Base-by-base conservation (phyloP, 2,888 invertebrate species). In the Atrina japonica region DNA sequence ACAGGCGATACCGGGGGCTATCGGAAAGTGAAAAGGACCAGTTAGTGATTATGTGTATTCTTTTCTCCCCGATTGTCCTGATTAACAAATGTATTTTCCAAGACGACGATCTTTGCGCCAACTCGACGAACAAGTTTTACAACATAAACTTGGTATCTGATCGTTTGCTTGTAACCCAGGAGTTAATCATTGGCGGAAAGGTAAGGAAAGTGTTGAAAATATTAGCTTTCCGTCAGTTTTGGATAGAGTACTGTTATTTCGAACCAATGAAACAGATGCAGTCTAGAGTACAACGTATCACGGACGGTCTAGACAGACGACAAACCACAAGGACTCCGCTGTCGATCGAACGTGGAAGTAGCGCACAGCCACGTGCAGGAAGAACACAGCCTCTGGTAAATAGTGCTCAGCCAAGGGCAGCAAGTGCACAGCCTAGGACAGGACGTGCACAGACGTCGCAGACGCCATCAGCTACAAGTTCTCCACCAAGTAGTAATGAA, bases 61-160 rank as follows among this genome's bases (percentile, higher is more conserved):
- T 65, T 11, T 49, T 73, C 30, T 66, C 65, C 16, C 73, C 65
- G 0, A 66, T 61, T 25, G 65, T 52, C 11, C 61, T 73, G 43
- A 35, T 73, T 3, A 58, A 56, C 52, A 70, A 66, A 50, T 72
- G 64, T 23, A 45, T 70, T 23, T 73, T 73, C 21, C 53, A 56
- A 41, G 74, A 74, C 40, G 66, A 74, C 14, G 64, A 66, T 0
- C 56, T 74, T 56, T 74, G 74, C 49, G 67, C 67, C 5, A 40
- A 70, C 18, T 56, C 50, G 14, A 58, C 64, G 35, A 74, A 74
- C 53, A 70, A 74, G 49, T 74, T 74, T 41, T 70, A 59, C 53
- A 63, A 74, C 25, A 27, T 74, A 1, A 66, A 64, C 27, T 59
- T 66, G 0, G 67, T 67, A 2, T 50, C 47, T 2, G 43, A 70